Conservation (phyloP, 2,113 vertebrate species). For the Puffinus mauretanicus region DNA sequence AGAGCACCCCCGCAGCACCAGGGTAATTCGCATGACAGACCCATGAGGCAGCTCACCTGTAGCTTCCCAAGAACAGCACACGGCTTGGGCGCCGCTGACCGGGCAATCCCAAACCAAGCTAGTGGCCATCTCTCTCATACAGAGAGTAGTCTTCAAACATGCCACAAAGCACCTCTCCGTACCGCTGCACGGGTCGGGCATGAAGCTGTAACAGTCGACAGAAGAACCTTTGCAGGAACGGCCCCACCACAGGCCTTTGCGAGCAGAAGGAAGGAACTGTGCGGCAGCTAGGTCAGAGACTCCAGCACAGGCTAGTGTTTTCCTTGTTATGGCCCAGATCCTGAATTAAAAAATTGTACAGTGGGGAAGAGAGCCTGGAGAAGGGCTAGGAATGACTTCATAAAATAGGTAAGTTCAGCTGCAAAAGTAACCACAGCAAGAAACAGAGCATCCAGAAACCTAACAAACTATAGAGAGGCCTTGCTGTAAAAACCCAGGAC, state of each 20-base stretch:
- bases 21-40: not conserved
- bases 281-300: too few relatives aligned
- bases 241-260: not conserved
- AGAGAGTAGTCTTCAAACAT: fast-evolving
- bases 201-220: fast-evolving
- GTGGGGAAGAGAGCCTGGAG: not conserved
- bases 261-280: not conserved
- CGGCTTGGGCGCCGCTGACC: fast-evolving
- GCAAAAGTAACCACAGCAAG: not conserved
- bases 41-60: not conserved
- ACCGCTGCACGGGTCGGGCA: fast-evolving
- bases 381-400: not conserved
- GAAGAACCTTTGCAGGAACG: not conserved
- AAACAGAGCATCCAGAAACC: not conserved
- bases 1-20: too few relatives aligned
- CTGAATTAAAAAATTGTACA: not conserved
- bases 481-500: not conserved
- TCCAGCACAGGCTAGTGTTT: not conserved
- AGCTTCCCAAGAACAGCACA: not conserved
- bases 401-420: not conserved
- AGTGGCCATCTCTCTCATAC: not conserved
- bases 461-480: not conserved
- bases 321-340: not conserved
- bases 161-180: not conserved
- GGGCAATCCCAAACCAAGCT: not conserved